phyloP scores from a whole-genome alignment of 2,797 vertebrate species.

The Semotilus atromaculatus region DNA sequence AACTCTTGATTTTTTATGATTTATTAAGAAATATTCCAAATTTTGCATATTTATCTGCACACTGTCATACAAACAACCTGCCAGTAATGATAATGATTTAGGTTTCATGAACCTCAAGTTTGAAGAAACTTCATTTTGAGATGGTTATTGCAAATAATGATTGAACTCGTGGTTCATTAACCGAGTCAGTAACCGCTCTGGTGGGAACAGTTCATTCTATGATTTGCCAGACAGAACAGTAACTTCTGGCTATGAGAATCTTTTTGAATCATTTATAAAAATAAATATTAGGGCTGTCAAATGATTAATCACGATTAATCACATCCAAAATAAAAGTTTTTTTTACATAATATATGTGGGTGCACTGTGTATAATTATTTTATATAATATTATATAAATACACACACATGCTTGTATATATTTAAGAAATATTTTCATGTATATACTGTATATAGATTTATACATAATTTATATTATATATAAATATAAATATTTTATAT shows the following conservation, averaged over 20 bases:
- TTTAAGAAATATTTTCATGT: no score
- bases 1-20: no score
- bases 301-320: no score
- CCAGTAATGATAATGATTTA: background rate
- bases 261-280: background rate
- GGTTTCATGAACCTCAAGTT: background rate
- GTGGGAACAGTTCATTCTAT: background rate
- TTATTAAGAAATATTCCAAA: background rate
- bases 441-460: no score
- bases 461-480: no score
- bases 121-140: background rate
- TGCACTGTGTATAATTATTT: no score
- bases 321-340: no score
- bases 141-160: background rate
- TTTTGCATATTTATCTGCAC: background rate
- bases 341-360: no score
- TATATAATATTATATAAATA: no score
- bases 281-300: no score
- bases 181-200: background rate
- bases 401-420: no score
- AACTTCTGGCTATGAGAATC: background rate
- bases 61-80: background rate
- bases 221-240: background rate
- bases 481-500: no score
- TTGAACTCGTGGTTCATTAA: background rate